Evolutionary conservation across 2,797 vertebrate genomes (phyloP).

Genomic region (Diplodus sargus): DNA sequence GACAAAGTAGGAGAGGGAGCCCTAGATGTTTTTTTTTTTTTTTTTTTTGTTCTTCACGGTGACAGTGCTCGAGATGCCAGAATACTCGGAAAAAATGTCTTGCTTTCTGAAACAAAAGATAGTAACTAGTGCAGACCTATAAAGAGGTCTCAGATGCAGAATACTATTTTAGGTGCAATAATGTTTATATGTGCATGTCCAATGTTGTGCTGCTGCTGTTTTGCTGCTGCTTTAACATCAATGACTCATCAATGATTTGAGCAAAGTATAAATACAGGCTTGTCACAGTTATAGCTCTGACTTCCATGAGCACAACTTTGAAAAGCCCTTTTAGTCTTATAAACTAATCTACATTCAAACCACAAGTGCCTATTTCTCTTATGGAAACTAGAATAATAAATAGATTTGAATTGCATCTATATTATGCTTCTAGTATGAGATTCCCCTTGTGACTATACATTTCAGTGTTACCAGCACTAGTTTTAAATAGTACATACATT

Average conservation of each 20-base stretch:
- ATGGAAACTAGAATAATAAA: neutral
- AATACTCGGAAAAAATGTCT: neutral
- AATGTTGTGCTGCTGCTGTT: too few species aligned
- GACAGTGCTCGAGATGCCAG: neutral
- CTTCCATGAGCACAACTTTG: neutral
- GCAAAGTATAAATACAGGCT: neutral
- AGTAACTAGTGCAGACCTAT: neutral
- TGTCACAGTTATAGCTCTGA: neutral
- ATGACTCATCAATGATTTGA: too few species aligned
- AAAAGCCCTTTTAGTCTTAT: neutral
- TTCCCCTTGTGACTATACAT: neutral
- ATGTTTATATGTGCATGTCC: too few species aligned
- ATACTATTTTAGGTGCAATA: neutral
- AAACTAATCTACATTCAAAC: neutral
- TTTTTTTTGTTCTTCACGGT: neutral
- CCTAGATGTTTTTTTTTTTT: constrained; percentile 6
- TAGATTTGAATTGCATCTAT: neutral
- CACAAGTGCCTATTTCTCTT: neutral
- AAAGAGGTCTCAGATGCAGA: neutral
- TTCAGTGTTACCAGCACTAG: neutral
- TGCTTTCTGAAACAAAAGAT: neutral
- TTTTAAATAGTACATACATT: constrained; percentile 12
- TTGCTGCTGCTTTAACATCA: too few species aligned
- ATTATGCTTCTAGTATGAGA: neutral
- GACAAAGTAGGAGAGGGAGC: neutral